Evolutionary conservation across 2,113 vertebrate species (phyloP).

Genomic region (Crotalus tigris): DNA sequence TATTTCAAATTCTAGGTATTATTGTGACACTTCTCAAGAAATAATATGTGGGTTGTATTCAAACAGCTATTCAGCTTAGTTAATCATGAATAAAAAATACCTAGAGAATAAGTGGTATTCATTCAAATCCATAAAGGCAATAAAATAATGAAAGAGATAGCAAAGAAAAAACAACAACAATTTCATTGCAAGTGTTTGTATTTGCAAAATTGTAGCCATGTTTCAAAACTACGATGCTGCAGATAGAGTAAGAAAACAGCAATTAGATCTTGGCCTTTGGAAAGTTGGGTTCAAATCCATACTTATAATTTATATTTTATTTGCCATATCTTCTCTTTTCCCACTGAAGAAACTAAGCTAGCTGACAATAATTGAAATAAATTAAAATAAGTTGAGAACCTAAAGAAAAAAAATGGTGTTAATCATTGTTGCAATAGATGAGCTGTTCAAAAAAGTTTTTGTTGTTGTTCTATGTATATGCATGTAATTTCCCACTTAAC

Average conservation of each 20-base stretch:
- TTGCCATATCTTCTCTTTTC: neutral
- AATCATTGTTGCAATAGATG: neutral
- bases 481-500: neutral
- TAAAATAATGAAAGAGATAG: conserved; percentile 16
- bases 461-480: neutral
- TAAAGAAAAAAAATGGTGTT: neutral
- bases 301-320: neutral
- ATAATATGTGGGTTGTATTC: neutral
- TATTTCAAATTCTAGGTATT: conserved; percentile 16
- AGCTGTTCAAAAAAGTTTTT: neutral
- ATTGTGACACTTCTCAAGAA: conserved; percentile 13
- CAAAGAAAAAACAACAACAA: neutral
- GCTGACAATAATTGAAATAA: neutral
- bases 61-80: conserved; percentile 34
- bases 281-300: neutral
- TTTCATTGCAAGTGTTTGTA: neutral
- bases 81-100: conserved; percentile 46
- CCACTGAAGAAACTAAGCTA: neutral
- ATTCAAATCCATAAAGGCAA: conserved; percentile 26
- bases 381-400: neutral
- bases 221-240: neutral
- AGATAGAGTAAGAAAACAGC: neutral
- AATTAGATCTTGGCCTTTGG: neutral
- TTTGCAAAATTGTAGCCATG: conserved; percentile 7
- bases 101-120: conserved; percentile 21